Percentiles rank a stretch among this genome's conserved stretches.
These are phyloP conservation scores for Bombyx mori DNA, from an alignment of 1,140 invertebrate species.

Conservation along the genomic window DNA sequence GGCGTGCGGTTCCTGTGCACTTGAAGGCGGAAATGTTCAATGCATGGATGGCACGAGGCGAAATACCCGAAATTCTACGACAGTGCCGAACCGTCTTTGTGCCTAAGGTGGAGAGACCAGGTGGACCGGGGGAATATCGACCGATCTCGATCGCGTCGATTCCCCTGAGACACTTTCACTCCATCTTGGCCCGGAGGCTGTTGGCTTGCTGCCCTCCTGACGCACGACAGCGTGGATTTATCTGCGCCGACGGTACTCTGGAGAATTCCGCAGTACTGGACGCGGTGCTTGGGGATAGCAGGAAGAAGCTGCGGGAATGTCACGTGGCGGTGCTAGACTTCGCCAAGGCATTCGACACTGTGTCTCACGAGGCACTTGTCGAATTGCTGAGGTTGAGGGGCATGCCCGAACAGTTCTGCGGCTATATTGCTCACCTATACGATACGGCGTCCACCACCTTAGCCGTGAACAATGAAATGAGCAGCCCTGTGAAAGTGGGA, in stretches of 20 bases:
- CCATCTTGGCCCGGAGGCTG: constrained; percentile 3
- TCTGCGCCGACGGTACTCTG: constrained; percentile 32
- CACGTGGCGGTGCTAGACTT: too few relatives aligned
- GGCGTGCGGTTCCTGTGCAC: too few relatives aligned
- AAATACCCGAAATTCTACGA: constrained; percentile 17
- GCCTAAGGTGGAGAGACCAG: constrained; percentile 6
- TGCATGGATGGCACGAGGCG: constrained; percentile 15
- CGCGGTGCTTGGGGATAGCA: too few relatives aligned
- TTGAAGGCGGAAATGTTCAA: constrained; percentile 23
- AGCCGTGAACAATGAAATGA: constrained; percentile 12
- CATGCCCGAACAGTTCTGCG: too few relatives aligned
- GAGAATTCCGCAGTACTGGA: constrained; percentile 18
- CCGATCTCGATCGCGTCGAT: constrained; percentile 53
- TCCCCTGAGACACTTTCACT: too few relatives aligned
- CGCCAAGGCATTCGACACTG: too few relatives aligned
- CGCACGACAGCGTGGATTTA: constrained; percentile 34
- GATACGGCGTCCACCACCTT: background rate
- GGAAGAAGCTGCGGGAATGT: too few relatives aligned
- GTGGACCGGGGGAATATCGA: constrained; percentile 30
- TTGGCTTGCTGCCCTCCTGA: constrained; percentile 32
- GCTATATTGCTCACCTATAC: too few relatives aligned
- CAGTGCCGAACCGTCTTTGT: constrained; percentile 8
- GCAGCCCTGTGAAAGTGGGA: constrained; percentile 22
- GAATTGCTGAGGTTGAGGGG: too few relatives aligned
- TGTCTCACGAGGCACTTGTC: too few relatives aligned